Evolutionary conservation across 2,113 vertebrate genomes (phyloP).

Genomic region (Hemibagrus wyckioides): DNA sequence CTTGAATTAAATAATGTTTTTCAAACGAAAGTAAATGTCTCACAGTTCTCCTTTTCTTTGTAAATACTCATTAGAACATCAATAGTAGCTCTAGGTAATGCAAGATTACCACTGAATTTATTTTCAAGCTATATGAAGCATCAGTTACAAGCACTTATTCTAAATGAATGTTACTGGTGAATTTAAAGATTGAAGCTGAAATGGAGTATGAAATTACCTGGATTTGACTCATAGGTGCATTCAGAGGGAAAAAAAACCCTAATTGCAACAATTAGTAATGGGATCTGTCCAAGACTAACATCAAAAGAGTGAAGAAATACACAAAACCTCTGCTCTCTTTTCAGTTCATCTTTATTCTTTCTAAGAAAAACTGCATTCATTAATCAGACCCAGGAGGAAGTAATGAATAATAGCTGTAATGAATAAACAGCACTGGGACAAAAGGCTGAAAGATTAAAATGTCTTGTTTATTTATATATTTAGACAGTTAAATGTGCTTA

Average conservation of each 20-base stretch:
- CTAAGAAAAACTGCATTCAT: background rate
- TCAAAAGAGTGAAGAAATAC: background rate
- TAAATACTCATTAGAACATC: constrained; percentile 25
- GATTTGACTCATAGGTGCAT: constrained; percentile 32
- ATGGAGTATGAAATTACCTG: constrained; percentile 9
- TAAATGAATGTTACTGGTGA: background rate
- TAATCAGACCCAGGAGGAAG: constrained; percentile 4
- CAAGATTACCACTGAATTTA: background rate
- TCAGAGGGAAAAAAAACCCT: background rate
- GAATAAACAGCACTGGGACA: background rate
- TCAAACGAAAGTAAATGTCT: background rate
- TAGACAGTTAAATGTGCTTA: background rate
- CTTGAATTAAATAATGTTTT: background rate
- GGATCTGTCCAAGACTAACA: background rate
- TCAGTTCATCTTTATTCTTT: background rate
- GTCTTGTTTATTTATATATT: background rate
- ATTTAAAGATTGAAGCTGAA: constrained; percentile 8
- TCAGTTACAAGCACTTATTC: background rate
- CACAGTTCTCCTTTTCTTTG: constrained; percentile 15
- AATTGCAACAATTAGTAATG: background rate
- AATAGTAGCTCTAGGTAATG: constrained; percentile 1
- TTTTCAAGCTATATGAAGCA: constrained; percentile 4
- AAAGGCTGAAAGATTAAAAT: constrained; percentile 2
- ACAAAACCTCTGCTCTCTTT: background rate
- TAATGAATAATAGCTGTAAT: constrained; percentile 2